Percentiles rank a stretch among this genome's conserved stretches.
These are phyloP conservation scores for Sisor rabdophorus DNA, from an alignment of 2,113 vertebrate genomes.

Conservation along the genomic window DNA sequence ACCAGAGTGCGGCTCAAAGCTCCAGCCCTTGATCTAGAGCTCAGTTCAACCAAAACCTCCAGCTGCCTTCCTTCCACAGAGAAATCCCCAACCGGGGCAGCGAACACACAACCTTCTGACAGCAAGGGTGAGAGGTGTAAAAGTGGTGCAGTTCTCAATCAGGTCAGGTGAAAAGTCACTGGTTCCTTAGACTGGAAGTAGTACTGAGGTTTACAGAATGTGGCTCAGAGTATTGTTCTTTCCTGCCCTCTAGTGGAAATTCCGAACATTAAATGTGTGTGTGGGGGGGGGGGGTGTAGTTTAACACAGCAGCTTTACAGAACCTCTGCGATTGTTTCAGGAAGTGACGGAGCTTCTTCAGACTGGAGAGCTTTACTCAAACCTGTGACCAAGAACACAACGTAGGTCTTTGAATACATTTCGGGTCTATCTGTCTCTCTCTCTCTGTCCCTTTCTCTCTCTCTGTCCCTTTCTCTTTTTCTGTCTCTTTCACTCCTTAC, in stretches of 20 bases:
- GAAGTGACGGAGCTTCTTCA: constrained; percentile 60
- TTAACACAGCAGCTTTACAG: background rate
- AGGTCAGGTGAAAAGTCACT: background rate
- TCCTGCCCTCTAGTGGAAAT: background rate
- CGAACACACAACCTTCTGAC: constrained; percentile 30
- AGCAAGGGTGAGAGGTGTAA: constrained; percentile 53
- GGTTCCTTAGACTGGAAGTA: background rate
- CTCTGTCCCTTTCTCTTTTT: constrained; percentile 57
- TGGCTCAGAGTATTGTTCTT: background rate
- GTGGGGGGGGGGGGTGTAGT: background rate
- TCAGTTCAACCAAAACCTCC: background rate
- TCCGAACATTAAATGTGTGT: background rate
- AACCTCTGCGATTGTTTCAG: constrained; percentile 25
- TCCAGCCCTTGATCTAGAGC: constrained; percentile 38
- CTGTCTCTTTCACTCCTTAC: constrained; percentile 52
- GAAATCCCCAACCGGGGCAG: constrained; percentile 39
- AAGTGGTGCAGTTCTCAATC: background rate
- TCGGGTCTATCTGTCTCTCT: too few species aligned
- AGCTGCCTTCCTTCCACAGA: constrained; percentile 44
- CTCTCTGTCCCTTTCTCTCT: constrained; percentile 18
- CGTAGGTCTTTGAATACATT: constrained; percentile 61
- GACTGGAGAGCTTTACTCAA: constrained; percentile 85
- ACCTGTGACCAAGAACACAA: constrained; percentile 67
- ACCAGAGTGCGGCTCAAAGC: constrained; percentile 54
- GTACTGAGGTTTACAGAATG: background rate